These are phyloP conservation scores for Gambusia holbrooki DNA, from an alignment of 2,113 vertebrate genomes.

Conservation along the genomic window DNA sequence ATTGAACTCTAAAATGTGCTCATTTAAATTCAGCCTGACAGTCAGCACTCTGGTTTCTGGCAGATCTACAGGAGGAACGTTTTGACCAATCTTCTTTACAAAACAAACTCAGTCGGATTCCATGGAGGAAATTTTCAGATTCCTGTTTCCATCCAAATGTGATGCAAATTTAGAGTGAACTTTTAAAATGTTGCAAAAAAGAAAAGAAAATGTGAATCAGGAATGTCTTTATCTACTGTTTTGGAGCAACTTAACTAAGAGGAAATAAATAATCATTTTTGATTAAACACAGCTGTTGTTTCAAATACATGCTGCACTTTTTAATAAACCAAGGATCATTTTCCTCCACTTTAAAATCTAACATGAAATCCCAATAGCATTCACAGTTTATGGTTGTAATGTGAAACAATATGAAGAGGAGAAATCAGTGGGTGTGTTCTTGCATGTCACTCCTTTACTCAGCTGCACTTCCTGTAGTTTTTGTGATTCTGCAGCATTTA, in stretches of 20 bases:
- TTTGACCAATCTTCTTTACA: background rate
- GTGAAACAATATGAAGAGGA: background rate
- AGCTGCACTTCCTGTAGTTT: constrained; percentile 25
- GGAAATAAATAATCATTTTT: too few species aligned
- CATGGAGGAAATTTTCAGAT: background rate
- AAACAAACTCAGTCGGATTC: background rate
- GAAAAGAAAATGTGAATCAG: too few species aligned
- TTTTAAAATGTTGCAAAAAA: too few species aligned
- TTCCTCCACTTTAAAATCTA: background rate
- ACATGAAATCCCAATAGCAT: background rate
- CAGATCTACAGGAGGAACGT: background rate
- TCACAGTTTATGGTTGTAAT: background rate
- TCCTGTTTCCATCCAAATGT: too few species aligned
- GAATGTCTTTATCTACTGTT: too few species aligned
- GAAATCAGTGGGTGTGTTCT: too few species aligned
- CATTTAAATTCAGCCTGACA: too few species aligned
- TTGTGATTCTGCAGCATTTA: constrained; percentile 24
- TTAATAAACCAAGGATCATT: background rate
- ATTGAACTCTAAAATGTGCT: too few species aligned
- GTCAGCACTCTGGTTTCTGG: too few species aligned
- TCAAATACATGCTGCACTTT: background rate
- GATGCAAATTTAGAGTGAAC: too few species aligned
- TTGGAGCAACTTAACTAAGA: too few species aligned
- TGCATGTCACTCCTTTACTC: background rate
- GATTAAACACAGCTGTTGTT: too few species aligned